Conservation (phyloP, 2,113 vertebrate species). For the Silurus asotus region DNA sequence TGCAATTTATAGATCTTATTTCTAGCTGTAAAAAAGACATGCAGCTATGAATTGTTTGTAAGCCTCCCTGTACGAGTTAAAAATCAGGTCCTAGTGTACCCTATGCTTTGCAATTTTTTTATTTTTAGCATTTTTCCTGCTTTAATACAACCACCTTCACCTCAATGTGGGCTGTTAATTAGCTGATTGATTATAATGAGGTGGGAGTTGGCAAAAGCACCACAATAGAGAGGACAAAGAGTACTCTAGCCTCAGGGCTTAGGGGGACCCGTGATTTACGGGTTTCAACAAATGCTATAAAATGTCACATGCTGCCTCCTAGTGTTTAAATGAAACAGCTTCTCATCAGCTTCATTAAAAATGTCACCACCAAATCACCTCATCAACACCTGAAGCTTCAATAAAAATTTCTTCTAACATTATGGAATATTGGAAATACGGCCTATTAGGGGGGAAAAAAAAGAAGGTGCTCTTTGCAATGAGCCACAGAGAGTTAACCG, state of each 20-base stretch:
- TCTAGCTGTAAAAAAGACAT: background rate
- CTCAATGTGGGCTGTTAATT: conserved; percentile 1
- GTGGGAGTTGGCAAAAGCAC: background rate
- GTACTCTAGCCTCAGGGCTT: background rate
- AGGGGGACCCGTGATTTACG: background rate
- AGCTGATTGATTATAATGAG: background rate
- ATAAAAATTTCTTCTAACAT: background rate
- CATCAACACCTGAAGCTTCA: background rate
- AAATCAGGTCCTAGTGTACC: background rate
- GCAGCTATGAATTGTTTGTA: background rate
- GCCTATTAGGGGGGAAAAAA: background rate
- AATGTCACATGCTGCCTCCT: conserved; percentile 43
- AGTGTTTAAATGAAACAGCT: conserved; percentile 21
- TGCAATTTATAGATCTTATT: background rate
- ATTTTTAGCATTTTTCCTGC: background rate
- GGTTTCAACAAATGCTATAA: background rate
- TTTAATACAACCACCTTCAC: background rate
- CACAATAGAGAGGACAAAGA: background rate
- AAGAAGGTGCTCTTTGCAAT: background rate
- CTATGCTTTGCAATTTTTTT: background rate
- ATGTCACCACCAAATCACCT: background rate
- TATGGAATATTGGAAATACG: background rate
- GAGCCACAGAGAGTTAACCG: background rate
- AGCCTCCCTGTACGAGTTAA: background rate
- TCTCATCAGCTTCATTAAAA: background rate